Base-by-base conservation (phyloP, 2,888 invertebrate genomes). In the Melolontha melolontha region DNA sequence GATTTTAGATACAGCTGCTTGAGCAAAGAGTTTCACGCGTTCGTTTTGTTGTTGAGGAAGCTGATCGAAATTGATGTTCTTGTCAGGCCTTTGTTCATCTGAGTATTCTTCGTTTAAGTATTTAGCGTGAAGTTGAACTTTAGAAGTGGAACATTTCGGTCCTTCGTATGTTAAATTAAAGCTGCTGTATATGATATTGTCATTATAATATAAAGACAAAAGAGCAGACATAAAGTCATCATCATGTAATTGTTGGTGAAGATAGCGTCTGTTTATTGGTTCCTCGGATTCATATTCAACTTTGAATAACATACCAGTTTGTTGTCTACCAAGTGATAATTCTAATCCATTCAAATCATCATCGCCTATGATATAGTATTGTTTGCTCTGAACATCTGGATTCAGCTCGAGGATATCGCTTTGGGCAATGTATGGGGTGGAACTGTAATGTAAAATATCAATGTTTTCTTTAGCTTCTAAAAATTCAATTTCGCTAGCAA, bases 391-490 rank as follows among this genome's bases (percentile, higher is more conserved):
- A 22, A 85, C 80, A 22, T 86, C 79, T 4, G 90, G 86, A 52
- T 85, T 81, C 50, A 88, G 78, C n/a, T 84, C 81, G 52, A 88
- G 84, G 73, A 89, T 86, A 74, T 89, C 85, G 75, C 87, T 85
- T 72, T 82, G 84, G 0, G 88, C 81, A 11, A 89, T 89, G 81
- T 88, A 92, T 5, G 92, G 92, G 84, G 86, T 85, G 1, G 87
- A 85, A 75, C 89, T 89, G 81, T 84, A 86, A 75, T 91, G 89
- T 54, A 86, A 78, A 10, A 90, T 73, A 27, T 84, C 86, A 14
- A 83, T 81, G 41, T 87, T 84, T 70, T 87, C 83, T 27, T 87
- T 84, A 8, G 84, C 81, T 59, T 85, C 81, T 7, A 85, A 77
- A 1, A 88, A 86, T 70, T 85, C 82, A 2, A 90, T 16, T 73